Evolutionary conservation across 1,140 invertebrate genomes (phyloP), one percentile per base, ranked within the genome.

Genomic region (Drosophila lacteicornis): DNA sequence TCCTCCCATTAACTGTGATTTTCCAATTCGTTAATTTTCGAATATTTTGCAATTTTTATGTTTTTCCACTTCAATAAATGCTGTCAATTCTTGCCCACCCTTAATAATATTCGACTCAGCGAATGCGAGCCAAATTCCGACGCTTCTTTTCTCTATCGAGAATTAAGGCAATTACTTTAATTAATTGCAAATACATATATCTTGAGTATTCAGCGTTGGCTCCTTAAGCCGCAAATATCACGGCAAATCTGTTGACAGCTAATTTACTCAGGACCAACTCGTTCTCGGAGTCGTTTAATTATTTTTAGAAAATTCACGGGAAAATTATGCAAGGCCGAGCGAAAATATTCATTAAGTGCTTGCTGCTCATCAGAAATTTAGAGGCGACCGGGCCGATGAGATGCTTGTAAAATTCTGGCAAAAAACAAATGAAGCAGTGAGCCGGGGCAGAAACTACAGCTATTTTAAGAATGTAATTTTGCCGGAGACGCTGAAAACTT

Each of bases 391-490:
- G 49, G 11, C 22, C 33, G 46, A 67, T 40, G 36, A 40, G 33
- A 46, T 46, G 75, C 75, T 67, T 82, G 68, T 79, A 62, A 68
- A 83, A 71, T 80, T 59, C 7, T 51, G 25, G 8, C 15, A 57
- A 75, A 55, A 78, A 74, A 74, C 70, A 80, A 85, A 60, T 50
- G 38, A 30, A 53, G 55, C 12, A 12, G 49, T 47, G 47, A 25
- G 45, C 25, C 33, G 30, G 69, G 62, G 57, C 63, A 50, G 57
- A 81, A 85, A 85, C 82, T 75, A 81, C 55, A 67, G 66, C 66
- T 85, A 85, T 85, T 85, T 85, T 86, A 67, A 85, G 84, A 85
- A 86, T 82, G 78, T 85, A 86, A 85, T 85, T 85, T 85, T 67
- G 65, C 46, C 47, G 57, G 62, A 47, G 76, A 57, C 49, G 75